These are phyloP conservation scores for Neofelis nebulosa DNA, from an alignment of 2,113 vertebrate genomes.

Conservation along the genomic window DNA sequence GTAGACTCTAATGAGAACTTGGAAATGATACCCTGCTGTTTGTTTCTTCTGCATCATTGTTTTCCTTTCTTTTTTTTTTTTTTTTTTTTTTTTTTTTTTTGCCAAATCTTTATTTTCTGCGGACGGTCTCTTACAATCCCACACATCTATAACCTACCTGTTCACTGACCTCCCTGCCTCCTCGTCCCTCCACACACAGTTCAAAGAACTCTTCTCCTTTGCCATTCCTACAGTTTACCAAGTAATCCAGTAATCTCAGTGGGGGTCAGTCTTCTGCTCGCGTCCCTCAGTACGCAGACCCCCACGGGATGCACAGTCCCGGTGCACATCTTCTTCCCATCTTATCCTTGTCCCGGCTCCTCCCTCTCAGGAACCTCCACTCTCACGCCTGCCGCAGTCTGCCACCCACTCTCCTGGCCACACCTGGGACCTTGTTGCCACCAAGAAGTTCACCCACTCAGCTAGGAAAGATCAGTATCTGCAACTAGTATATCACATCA, in stretches of 20 bases:
- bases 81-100: rapidly evolving
- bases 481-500: background rate
- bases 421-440: background rate
- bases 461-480: background rate
- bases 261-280: background rate
- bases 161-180: background rate
- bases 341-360: rapidly evolving
- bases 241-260: background rate
- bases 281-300: rapidly evolving
- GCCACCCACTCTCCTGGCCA: rapidly evolving
- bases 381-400: background rate
- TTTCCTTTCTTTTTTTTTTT: background rate
- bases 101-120: background rate
- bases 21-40: background rate
- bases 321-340: background rate
- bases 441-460: background rate
- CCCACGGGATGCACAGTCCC: background rate
- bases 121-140: background rate
- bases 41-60: background rate
- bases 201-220: background rate
- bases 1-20: background rate
- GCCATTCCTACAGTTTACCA: too few species aligned
- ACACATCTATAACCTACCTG: background rate
- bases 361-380: background rate
- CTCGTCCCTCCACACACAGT: background rate